Evolutionary conservation across 2,797 vertebrate genomes (phyloP).

Genomic region (Anableps anableps): DNA sequence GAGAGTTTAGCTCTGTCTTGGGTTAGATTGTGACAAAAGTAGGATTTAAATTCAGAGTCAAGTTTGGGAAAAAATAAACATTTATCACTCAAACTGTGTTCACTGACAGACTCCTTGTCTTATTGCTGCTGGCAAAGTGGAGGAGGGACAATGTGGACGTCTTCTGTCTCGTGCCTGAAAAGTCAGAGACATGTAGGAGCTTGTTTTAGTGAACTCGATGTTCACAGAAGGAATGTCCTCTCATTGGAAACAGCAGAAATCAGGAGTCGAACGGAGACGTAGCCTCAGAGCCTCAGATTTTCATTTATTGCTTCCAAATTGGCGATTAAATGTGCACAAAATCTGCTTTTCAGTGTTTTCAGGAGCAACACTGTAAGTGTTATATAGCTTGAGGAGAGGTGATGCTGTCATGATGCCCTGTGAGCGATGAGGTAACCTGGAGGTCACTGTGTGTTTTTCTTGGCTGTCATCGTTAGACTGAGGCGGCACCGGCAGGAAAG

Average conservation of each 20-base stretch:
- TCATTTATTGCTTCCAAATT: not conserved
- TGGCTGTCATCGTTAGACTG: constrained; percentile 7
- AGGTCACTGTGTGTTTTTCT: constrained; percentile 1
- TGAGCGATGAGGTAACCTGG: not conserved
- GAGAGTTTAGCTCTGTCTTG: not conserved
- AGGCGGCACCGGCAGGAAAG: not conserved
- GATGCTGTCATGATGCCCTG: not conserved
- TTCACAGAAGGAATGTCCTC: not conserved
- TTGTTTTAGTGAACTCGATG: not conserved
- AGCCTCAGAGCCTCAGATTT: not conserved
- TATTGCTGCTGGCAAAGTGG: constrained; percentile 28
- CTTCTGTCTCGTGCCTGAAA: not conserved
- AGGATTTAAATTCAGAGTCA: not conserved
- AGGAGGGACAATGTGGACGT: constrained; percentile 11
- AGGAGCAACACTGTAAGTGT: not conserved
- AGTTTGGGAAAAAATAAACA: not conserved
- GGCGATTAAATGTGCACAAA: not conserved
- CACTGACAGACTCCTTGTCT: constrained; percentile 24
- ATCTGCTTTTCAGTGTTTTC: not conserved
- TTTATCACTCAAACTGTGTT: constrained; percentile 36
- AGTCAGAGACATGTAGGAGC: not conserved
- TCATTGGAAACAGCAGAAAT: not conserved
- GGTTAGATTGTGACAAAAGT: not conserved
- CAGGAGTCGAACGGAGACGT: not conserved
- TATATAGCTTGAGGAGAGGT: not conserved